Percentiles rank a stretch among this genome's conserved stretches.
phyloP scores from a whole-genome alignment of 2,113 vertebrate genomes.

The Machaerirhynchus nigripectus region DNA sequence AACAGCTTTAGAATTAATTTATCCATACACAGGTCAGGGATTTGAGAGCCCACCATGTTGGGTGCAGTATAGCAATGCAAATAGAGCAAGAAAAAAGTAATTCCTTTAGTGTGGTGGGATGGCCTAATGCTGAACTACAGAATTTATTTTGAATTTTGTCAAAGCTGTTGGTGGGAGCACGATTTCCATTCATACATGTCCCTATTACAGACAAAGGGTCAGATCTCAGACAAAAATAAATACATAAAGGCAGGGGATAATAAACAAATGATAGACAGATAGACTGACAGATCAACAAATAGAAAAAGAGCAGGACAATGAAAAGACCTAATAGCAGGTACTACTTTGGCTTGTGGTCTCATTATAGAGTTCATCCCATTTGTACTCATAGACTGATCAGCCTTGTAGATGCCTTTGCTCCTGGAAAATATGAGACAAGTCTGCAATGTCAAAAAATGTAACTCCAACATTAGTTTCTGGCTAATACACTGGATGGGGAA shows the following conservation, averaged over 20 bases:
- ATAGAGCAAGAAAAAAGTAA: not conserved
- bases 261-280: not conserved
- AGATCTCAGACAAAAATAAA: not conserved
- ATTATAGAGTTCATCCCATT: not conserved
- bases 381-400: not conserved
- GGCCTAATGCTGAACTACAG: not conserved
- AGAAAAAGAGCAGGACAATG: not conserved
- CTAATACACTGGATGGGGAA: accelerated
- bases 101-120: not conserved
- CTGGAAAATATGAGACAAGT: not conserved
- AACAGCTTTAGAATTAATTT: slow-evolving; percentile 1
- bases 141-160: not conserved
- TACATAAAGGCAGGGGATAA: not conserved
- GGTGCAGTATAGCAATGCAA: not conserved
- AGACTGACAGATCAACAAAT: not conserved
- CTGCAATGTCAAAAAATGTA: not conserved
- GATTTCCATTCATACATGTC: not conserved
- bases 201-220: not conserved
- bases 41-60: not conserved
- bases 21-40: not conserved
- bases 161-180: not conserved
- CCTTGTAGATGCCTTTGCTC: not conserved
- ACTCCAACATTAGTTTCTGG: not conserved
- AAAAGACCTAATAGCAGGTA: not conserved
- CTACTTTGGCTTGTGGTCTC: not conserved